phyloP scores from a whole-genome alignment of 2,888 invertebrate species.

The Thecocarcelia acutangulata region DNA sequence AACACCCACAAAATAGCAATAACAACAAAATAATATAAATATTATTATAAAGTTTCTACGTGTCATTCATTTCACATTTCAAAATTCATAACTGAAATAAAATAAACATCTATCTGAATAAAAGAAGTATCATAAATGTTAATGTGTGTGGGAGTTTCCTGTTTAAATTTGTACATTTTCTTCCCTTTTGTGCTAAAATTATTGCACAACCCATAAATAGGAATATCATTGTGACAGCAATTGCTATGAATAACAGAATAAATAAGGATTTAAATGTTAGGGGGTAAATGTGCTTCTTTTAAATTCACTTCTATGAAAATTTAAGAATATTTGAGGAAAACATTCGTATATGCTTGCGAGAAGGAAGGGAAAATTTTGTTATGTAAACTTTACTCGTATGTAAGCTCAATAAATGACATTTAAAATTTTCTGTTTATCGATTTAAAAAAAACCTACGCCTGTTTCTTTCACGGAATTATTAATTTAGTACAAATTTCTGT shows the following conservation, averaged over 20 bases:
- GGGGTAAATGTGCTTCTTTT: background rate
- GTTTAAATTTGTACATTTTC: background rate
- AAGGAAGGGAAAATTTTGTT: too few species aligned
- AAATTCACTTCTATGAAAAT: constrained; percentile 40
- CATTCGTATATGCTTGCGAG: background rate
- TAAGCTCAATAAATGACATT: too few species aligned
- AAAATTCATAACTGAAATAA: constrained; percentile 41
- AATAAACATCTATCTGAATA: constrained; percentile 3
- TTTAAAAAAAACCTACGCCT: too few species aligned
- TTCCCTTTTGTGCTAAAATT: background rate
- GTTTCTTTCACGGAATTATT: too few species aligned
- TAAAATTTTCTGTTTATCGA: too few species aligned
- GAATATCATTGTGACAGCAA: constrained; percentile 34
- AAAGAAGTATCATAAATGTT: constrained; percentile 1
- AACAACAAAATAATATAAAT: constrained; percentile 39
- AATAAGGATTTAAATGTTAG: background rate
- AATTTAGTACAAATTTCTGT: too few species aligned
- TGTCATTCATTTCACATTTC: constrained; percentile 61
- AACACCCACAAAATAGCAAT: background rate
- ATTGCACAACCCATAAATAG: constrained; percentile 53
- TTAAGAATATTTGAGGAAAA: constrained; percentile 14
- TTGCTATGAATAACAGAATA: constrained; percentile 22
- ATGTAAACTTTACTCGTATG: too few species aligned
- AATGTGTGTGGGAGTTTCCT: constrained; percentile 11
- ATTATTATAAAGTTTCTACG: constrained; percentile 51